Evolutionary conservation across 2,113 vertebrate species (phyloP), one percentile per base, ranked within the genome.

Genomic region (Urocolius indicus): DNA sequence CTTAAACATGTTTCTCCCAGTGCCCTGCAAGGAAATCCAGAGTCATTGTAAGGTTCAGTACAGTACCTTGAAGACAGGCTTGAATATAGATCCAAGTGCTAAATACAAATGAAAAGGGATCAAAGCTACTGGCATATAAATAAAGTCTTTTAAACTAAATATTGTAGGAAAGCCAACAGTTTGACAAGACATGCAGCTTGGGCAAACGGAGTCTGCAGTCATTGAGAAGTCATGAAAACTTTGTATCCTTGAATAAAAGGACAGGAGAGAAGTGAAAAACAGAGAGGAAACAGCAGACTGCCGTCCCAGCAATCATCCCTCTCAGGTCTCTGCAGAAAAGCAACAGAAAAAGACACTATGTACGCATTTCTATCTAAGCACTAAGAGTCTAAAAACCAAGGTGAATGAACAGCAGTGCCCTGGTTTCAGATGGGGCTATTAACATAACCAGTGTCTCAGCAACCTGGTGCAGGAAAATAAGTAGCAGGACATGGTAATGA

Each of bases 391-490:
- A 4, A 90, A 92, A 71, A 71, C 30, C 8, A 45, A 63, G 69
- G 46, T 5, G 68, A 90, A 9, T 2, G 55, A 94, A 78, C 34
- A 36, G 57, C 86, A 81, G 61, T 49, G 76, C 38, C 93, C 89
- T 94, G 91, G 38, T 93, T 96, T 94, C 93, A 89, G 34, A 71
- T 30, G 27, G 57, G 21, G 19, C 29, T 57, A 49, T 90, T 92
- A 81, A 59, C 88, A 67, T 63, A 95, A 86, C 76, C 83, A 90
- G 61, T 86, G 78, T 52, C 80, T 89, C 29, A 57, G 83, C 92
- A 92, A 75, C n/a, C 65, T 57, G 58, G 62, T 41, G 41, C 57
- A 91, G 61, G 29, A 69, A 93, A 90, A 94, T 93, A 92, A 95
- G 75, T 62, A 92, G 83, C 23, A 27, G 93, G 66, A 90, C 76